These are phyloP conservation scores for Thamnophis elegans DNA, from an alignment of 2,797 vertebrate genomes.

Conservation along the genomic window DNA sequence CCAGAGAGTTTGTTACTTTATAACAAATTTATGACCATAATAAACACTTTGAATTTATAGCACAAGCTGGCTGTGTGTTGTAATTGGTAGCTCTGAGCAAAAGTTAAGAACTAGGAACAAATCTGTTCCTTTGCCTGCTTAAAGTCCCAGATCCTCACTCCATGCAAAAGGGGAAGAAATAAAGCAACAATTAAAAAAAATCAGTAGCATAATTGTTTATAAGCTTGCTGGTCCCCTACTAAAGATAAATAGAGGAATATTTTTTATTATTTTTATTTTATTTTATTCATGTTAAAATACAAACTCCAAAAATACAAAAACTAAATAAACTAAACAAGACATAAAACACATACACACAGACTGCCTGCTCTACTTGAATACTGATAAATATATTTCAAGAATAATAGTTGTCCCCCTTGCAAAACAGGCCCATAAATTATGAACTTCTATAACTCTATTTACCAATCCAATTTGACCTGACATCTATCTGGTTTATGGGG, in stretches of 20 bases:
- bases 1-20: background rate
- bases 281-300: too few species aligned
- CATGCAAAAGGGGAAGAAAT: background rate
- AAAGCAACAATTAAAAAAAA: background rate
- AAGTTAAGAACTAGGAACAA: background rate
- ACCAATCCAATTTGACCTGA: too few species aligned
- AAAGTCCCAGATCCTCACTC: background rate
- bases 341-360: too few species aligned
- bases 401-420: too few species aligned
- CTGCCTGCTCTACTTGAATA: too few species aligned
- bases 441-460: too few species aligned
- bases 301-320: too few species aligned
- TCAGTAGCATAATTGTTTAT: background rate
- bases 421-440: too few species aligned
- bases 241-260: background rate
- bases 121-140: background rate
- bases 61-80: background rate
- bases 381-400: too few species aligned
- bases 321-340: too few species aligned
- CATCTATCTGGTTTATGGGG: too few species aligned
- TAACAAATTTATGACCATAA: background rate
- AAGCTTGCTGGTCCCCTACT: background rate
- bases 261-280: too few species aligned
- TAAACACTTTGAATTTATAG: background rate
- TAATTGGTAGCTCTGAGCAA: background rate